These are phyloP conservation scores for Suncus etruscus DNA, from an alignment of 2,113 vertebrate genomes.

Conservation along the genomic window DNA sequence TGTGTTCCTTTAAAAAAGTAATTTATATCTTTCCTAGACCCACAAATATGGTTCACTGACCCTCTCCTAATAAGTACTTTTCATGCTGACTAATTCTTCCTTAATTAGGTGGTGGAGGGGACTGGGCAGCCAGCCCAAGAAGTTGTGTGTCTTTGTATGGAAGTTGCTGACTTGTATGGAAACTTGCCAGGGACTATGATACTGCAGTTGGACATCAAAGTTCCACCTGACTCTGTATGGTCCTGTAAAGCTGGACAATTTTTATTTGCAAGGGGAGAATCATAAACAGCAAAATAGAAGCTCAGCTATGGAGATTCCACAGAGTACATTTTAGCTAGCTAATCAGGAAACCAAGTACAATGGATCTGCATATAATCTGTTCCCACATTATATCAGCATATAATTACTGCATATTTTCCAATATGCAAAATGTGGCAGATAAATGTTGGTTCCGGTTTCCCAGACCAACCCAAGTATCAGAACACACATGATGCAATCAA, in stretches of 20 bases:
- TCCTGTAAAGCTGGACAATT: slow-evolving; percentile 45
- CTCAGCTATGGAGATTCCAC: slow-evolving; percentile 75
- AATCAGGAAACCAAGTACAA: slow-evolving; percentile 83
- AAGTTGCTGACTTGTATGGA: slow-evolving; percentile 42
- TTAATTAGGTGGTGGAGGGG: slow-evolving; percentile 66
- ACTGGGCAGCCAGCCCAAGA: not conserved
- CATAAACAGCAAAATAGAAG: slow-evolving; percentile 75
- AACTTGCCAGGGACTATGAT: not conserved
- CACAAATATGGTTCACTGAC: slow-evolving; percentile 53
- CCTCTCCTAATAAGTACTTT: slow-evolving; percentile 68
- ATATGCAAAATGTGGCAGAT: slow-evolving; percentile 67
- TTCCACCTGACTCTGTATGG: not conserved
- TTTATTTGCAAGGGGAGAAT: slow-evolving; percentile 66
- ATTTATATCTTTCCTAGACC: slow-evolving; percentile 55
- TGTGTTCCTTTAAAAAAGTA: slow-evolving; percentile 47
- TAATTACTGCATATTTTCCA: slow-evolving; percentile 84
- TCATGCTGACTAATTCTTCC: slow-evolving; percentile 59
- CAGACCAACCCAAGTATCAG: too few relatives aligned
- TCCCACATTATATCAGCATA: slow-evolving; percentile 80
- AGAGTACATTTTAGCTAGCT: slow-evolving; percentile 82
- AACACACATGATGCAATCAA: too few relatives aligned
- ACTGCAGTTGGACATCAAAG: not conserved
- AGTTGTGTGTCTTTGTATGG: slow-evolving; percentile 38
- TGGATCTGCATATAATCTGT: slow-evolving; percentile 67
- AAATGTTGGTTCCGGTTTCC: slow-evolving; percentile 32